Evolutionary conservation across 92 coral and sea anemone genomes (phyloP), one percentile per base, ranked within the genome.

Genomic region (Epizoanthus rinbou): DNA sequence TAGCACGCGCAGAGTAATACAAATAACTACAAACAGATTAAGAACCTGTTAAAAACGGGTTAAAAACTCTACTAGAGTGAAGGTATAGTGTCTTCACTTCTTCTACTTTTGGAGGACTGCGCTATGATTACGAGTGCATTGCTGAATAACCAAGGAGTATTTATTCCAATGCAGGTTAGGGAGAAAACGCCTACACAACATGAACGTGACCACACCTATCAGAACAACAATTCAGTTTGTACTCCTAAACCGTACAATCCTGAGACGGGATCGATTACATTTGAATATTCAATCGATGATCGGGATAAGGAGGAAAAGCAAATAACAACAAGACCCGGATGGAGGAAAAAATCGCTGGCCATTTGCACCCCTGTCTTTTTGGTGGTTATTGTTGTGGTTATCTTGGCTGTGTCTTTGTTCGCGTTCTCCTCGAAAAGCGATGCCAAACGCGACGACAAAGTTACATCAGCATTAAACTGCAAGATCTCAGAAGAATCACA

Each of bases 181-280:
- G 35, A 6, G 11, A 78, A 78, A 10, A 14, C n/a, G 6, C 69
- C 72, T 0, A 37, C 21, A 15, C 22, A 62, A 22, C 11, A 62
- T 78, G 58, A 39, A 16, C 2, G 13, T 21, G 43, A 60, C 69
- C 45, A 62, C 2, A 60, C 14, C 16, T 15, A 11, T 19, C 41
- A 37, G 37, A 43, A 43, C 14, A 7, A 13, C 25, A 9, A 22
- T 62, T 6, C 56, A 60, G 6, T 75, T 37, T 41, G 9, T 16
- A 8, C 8, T 9, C 21, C 4, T 35, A 4, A 15, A 35, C n/a
- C 14, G 17, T 67, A 67, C 50, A 35, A 11, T 14, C 16, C 56
- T 5, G 82, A 62, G 39, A 62, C 82, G 18, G 82, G 82, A 19
- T 78, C 82, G 3, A 58, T 62, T 23, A 60, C 71, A n/a, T 62